Evolutionary conservation across 2,888 invertebrate species (phyloP).

Genomic region (Rambutsinella grinnellia): DNA sequence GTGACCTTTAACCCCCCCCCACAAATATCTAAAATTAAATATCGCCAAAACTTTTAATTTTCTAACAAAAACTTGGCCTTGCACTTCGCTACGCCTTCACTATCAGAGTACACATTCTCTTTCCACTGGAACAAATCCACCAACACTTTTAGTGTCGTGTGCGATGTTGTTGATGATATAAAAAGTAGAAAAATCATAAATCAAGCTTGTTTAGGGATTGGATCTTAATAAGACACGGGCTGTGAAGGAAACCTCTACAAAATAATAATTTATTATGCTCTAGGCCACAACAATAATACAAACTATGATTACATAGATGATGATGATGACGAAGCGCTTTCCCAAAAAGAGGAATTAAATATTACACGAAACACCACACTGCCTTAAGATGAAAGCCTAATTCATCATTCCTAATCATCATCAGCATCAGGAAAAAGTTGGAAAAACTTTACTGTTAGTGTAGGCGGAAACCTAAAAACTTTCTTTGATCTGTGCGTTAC

Average conservation of each 20-base stretch:
- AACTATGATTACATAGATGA: neutral
- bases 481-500: neutral
- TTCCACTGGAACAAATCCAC: neutral
- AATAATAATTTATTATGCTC: conserved; percentile 28
- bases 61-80: neutral
- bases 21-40: no score
- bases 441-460: neutral
- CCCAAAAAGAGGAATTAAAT: neutral
- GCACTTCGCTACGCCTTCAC: neutral
- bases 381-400: neutral
- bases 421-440: conserved; percentile 4
- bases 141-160: neutral
- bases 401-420: conserved; percentile 1
- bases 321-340: neutral
- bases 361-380: neutral
- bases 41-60: neutral
- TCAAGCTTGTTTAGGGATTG: conserved; percentile 14
- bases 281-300: conserved; percentile 14
- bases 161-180: neutral
- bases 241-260: neutral
- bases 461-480: neutral
- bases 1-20: no score
- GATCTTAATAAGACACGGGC: neutral
- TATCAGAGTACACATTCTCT: neutral
- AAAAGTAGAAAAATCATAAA: conserved; percentile 2